Base-by-base conservation (phyloP, 2,797 vertebrate genomes). In the Micrastur ruficollis region DNA sequence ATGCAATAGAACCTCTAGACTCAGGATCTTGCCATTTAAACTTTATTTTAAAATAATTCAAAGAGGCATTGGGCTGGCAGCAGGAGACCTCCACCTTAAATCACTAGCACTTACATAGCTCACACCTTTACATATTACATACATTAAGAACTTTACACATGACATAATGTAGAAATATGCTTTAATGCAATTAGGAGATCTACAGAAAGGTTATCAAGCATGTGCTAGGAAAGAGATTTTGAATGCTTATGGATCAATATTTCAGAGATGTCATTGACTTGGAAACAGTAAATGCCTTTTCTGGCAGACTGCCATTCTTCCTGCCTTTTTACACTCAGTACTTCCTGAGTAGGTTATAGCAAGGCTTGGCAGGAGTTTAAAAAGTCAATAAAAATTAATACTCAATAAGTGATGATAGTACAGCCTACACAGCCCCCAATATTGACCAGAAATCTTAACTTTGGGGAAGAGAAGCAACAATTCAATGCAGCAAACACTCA, bases 241-340 rank as follows among this genome's bases (percentile, higher is more conserved):
- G 66, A 93, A 94, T 36, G 53, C 55, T 80, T 79, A 66, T 76
- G 74, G 78, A 95, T 94, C 79, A 65, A 17, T 91, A 86, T 42
- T 91, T 89, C 53, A 89, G 89, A 89, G 34, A 84, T 12, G 15
- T 67, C 88, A 86, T 14, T 72, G 66, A 84, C 59, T 34, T 81
- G 66, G 42, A 90, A 96, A 83, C 29, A 66, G 61, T 20, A 97
- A 93, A 92, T 82, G 81, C 55, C 58, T 92, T 86, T 85, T 89
- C 74, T 92, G 88, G 81, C 86, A 90, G 42, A 53, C 34, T 67
- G 89, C 83, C 83, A 72, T 42, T 89, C 38, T 72, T 90, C 58
- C 42, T 86, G 26, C 40, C 17, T 76, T 71, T 87, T 59, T 58
- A 71, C 26, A 38, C n/a, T 65, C 10, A 62, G 26, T 68, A 70